phyloP scores from a whole-genome alignment of 2,797 vertebrate genomes.

The Gymnoscopelus microlampas region DNA sequence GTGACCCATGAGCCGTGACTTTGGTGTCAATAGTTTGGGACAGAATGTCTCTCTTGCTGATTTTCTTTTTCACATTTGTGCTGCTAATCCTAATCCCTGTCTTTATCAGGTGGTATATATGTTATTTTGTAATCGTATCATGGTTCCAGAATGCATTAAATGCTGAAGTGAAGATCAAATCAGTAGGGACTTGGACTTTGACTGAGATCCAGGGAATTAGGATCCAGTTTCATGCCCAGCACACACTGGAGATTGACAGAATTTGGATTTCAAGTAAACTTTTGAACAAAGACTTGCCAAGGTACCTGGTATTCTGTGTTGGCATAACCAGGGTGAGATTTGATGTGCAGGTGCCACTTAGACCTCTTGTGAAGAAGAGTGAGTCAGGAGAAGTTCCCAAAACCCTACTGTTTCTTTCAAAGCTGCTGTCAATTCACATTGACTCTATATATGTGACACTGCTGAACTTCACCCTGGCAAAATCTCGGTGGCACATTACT shows the following conservation, averaged over 20 bases:
- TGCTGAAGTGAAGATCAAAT: conserved; percentile 91
- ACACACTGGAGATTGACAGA: conserved; percentile 95
- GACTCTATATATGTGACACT: conserved; percentile 95
- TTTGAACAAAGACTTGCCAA: conserved; percentile 91
- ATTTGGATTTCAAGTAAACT: conserved; percentile 97
- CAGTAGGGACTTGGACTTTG: conserved; percentile 80
- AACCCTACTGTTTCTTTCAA: conserved; percentile 86
- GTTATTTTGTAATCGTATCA: conserved; percentile 78
- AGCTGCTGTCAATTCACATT: conserved; percentile 89
- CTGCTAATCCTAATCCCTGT: conserved; percentile 45
- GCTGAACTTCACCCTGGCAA: conserved; percentile 89
- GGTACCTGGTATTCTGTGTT: conserved; percentile 92
- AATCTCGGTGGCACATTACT: conserved; percentile 96
- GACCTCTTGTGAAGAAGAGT: conserved; percentile 48
- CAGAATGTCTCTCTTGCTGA: conserved; percentile 79
- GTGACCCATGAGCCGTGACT: conserved; percentile 42
- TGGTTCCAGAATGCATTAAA: conserved; percentile 88
- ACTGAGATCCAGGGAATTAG: conserved; percentile 91
- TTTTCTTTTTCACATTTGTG: conserved; percentile 65
- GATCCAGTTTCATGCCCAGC: conserved; percentile 91
- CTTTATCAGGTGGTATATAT: conserved; percentile 75
- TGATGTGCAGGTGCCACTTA: conserved; percentile 85
- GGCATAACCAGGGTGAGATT: conserved; percentile 91
- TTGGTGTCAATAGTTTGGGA: conserved; percentile 67
- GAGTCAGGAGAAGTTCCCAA: conserved; percentile 76